phyloP scores from a whole-genome alignment of 2,113 vertebrate species.

The Psephotus haematonotus region DNA sequence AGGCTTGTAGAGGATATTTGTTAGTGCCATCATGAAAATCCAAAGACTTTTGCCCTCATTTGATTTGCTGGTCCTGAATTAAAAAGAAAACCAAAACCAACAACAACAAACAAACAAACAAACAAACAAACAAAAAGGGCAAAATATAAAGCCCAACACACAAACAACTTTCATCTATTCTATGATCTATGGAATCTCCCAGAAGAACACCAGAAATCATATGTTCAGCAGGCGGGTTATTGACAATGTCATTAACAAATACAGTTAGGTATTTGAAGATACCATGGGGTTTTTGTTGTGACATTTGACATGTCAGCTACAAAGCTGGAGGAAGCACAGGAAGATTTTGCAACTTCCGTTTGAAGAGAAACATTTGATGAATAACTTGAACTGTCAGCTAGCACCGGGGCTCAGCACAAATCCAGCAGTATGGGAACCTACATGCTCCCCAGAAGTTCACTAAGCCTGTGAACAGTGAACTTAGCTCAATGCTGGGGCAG shows the following conservation, averaged over 20 bases:
- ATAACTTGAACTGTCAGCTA: background rate
- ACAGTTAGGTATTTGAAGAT: background rate
- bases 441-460: background rate
- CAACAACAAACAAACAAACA: background rate
- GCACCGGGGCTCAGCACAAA: too few relatives aligned
- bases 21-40: background rate
- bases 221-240: background rate
- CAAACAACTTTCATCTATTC: background rate
- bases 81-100: too few relatives aligned
- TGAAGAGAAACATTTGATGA: background rate
- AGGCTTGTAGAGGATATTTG: background rate
- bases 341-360: background rate
- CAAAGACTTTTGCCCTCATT: background rate
- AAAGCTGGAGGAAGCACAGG: background rate
- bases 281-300: background rate
- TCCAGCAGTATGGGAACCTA: fast-evolving
- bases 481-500: fast-evolving
- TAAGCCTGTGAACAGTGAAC: background rate
- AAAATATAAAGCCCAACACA: background rate
- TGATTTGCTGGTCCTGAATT: background rate
- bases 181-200: background rate
- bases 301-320: background rate
- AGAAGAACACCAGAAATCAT: background rate
- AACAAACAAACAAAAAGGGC: background rate
- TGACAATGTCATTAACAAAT: background rate